phyloP scores from a whole-genome alignment of 2,797 vertebrate species.

The Australoheros facetus region DNA sequence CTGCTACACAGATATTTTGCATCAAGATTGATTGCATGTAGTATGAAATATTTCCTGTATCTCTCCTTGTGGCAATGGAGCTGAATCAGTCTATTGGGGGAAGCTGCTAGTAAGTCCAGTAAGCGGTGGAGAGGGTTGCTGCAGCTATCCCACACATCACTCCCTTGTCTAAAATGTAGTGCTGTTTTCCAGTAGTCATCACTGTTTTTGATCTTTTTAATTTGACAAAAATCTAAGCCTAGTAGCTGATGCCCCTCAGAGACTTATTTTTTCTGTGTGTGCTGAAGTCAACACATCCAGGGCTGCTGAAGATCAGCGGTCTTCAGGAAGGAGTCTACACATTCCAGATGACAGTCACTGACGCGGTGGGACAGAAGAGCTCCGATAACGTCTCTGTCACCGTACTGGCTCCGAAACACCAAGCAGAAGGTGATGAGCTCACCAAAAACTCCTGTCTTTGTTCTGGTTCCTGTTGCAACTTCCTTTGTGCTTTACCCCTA shows the following conservation, averaged over 20 bases:
- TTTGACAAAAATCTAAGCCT: not conserved
- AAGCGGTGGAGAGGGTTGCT: too few relatives aligned
- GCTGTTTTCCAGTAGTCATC: not conserved
- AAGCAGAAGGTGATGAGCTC: conserved; percentile 80
- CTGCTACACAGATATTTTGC: not conserved
- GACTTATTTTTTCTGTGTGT: not conserved
- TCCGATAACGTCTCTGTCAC: conserved; percentile 92
- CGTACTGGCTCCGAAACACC: conserved; percentile 83
- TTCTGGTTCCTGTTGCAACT: not conserved
- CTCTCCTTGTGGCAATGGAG: not conserved
- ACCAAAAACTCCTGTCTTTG: not conserved
- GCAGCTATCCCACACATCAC: too few relatives aligned
- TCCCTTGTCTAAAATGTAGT: not conserved
- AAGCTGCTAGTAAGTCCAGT: too few relatives aligned
- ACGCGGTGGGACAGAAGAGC: conserved; percentile 86
- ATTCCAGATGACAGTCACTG: conserved; percentile 91
- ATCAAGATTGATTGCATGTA: not conserved
- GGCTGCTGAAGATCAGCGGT: conserved; percentile 88
- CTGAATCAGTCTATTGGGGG: not conserved
- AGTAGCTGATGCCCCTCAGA: not conserved
- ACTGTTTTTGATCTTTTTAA: not conserved
- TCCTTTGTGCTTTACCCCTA: not conserved
- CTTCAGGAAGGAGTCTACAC: conserved; percentile 87
- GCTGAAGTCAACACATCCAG: conserved; percentile 88
- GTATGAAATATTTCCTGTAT: not conserved